Conservation (phyloP, 2,888 invertebrate species). For the Cryptocephalus moraei region DNA sequence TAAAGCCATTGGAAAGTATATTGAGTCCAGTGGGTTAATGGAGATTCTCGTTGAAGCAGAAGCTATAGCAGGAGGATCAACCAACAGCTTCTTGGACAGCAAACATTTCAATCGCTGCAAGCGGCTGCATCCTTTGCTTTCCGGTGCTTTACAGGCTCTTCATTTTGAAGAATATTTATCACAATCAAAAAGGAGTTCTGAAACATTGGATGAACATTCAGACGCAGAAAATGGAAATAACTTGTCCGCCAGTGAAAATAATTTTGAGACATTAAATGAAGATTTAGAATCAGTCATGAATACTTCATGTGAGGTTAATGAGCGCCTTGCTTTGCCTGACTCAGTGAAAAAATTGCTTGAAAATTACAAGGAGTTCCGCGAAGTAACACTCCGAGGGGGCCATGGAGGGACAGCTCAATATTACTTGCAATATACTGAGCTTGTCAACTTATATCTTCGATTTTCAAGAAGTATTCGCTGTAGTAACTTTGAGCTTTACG, state of each 20-base stretch:
- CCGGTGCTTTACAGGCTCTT: slow-evolving; percentile 18
- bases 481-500: slow-evolving; percentile 3
- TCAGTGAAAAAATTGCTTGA: too few relatives aligned
- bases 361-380: too few relatives aligned
- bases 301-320: slow-evolving; percentile 5
- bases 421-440: slow-evolving; percentile 1
- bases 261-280: slow-evolving; percentile 6
- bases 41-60: slow-evolving; percentile 25
- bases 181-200: slow-evolving; percentile 1
- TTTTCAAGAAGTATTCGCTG: too few relatives aligned
- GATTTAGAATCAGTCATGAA: slow-evolving; percentile 5
- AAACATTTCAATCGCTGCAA: too few relatives aligned
- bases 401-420: slow-evolving; percentile 5
- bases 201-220: neutral
- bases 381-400: too few relatives aligned
- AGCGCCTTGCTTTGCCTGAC: slow-evolving; percentile 3
- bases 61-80: too few relatives aligned
- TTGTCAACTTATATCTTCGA: slow-evolving; percentile 1
- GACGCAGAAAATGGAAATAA: too few relatives aligned
- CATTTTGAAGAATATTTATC: slow-evolving; percentile 24
- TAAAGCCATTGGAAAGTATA: slow-evolving; percentile 27
- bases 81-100: slow-evolving; percentile 24
- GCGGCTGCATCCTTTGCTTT: slow-evolving; percentile 22
- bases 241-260: too few relatives aligned
- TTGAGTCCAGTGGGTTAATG: slow-evolving; percentile 25